Conservation (phyloP, 2,797 vertebrate species). For the Leptatherina wallacei region DNA sequence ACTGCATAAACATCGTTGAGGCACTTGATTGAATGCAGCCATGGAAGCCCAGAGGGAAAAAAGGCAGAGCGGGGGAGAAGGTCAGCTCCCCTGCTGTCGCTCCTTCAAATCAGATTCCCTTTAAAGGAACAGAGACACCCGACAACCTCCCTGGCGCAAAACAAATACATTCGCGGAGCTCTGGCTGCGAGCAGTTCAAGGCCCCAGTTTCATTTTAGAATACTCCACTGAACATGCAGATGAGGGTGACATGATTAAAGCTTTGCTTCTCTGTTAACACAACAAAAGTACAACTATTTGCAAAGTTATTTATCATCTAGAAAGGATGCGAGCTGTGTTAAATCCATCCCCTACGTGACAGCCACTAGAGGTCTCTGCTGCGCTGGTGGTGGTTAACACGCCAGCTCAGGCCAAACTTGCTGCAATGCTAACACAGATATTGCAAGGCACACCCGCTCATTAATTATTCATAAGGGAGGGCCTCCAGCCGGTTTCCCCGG, state of each 20-base stretch:
- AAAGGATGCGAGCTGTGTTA: constrained; percentile 20
- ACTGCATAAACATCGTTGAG: constrained; percentile 70
- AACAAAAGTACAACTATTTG: constrained; percentile 10
- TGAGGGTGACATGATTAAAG: background rate
- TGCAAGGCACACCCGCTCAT: constrained; percentile 63
- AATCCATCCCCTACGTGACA: constrained; percentile 1
- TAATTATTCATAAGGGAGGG: constrained; percentile 77
- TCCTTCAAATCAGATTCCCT: constrained; percentile 69
- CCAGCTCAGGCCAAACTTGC: constrained; percentile 57
- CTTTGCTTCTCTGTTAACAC: constrained; percentile 3
- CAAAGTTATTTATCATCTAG: constrained; percentile 23
- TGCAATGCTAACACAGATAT: constrained; percentile 68
- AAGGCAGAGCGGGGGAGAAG: constrained; percentile 63
- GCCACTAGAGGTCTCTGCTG: constrained; percentile 78
- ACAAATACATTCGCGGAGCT: constrained; percentile 27
- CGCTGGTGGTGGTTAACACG: constrained; percentile 7
- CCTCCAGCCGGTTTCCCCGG: constrained; percentile 68
- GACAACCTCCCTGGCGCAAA: constrained; percentile 40
- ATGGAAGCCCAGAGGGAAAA: constrained; percentile 53
- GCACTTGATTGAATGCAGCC: constrained; percentile 76
- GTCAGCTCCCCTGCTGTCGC: constrained; percentile 64
- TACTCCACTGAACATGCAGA: constrained; percentile 14
- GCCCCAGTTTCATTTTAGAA: background rate
- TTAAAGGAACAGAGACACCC: constrained; percentile 68
- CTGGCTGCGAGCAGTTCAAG: constrained; percentile 26